Base-by-base conservation (phyloP, 2,797 vertebrate genomes). In the Aselliscus stoliczkanus region DNA sequence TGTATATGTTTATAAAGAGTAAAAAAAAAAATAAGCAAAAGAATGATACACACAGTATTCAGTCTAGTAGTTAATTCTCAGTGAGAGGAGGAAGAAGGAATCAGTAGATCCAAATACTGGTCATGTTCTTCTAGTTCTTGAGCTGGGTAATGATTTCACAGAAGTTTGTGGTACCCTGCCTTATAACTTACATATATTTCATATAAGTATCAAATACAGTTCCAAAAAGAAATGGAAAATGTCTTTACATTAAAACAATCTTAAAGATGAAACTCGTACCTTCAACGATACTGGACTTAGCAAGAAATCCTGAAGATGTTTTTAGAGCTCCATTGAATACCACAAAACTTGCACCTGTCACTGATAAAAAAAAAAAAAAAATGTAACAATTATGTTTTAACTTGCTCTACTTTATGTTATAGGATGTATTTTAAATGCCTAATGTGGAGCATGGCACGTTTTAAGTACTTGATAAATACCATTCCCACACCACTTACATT, bases 261-360 rank as follows among this genome's bases (percentile, higher is more conserved):
- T 91, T 37, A 95, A 93, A 77, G 86, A 85, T 82, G 54, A 91
- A 96, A 90, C 37, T 93, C 97, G 69, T 99, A 99, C 99, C 99
- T 99, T 99, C 99, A 83, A 99, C 99, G 77, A 99, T 99, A 98
- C 99, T 99, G 96, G 99, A 99, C 98, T 99, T 99, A 77, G 99
- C 99, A 81, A 99, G 99, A 98, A 99, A 99, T 96, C 99, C 99
- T 34, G 99, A 99, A 1, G 99, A 99, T 60, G 99, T 97, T 98
- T 99, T 99, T 85, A 99, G 98, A 5, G 99, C 99, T 95, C 99
- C 99, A 60, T 99, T 99, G 95, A 99, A 99, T 77, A 99, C 99
- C 80, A 99, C 99, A 96, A 99, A 99, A 98, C 99, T 99, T 97
- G 99, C 99, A 77, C 99, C 99, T 56, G 99, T 99, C 97, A 99